phyloP scores from a whole-genome alignment of 2,888 invertebrate species.

The Dryococelus australis region DNA sequence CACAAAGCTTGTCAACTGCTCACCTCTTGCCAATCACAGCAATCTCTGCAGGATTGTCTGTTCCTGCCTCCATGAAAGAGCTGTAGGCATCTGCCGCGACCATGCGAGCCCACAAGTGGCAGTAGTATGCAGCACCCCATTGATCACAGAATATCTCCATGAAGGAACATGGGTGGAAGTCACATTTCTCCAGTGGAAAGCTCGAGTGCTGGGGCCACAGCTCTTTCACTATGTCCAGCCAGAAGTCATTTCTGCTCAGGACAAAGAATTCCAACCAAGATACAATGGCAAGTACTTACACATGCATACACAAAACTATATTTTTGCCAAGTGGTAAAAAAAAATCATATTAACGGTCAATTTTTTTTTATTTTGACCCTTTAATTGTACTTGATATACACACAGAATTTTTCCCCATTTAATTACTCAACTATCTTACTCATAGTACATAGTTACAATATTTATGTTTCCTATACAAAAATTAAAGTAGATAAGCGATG shows the following conservation, averaged over 20 bases:
- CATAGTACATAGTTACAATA: too few species aligned
- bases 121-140: conserved; percentile 86
- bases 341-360: too few species aligned
- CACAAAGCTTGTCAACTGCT: neutral
- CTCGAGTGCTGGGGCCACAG: conserved; percentile 84
- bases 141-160: conserved; percentile 82
- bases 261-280: neutral
- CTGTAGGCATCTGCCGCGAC: conserved; percentile 90
- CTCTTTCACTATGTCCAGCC: conserved; percentile 79
- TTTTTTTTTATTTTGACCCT: too few species aligned
- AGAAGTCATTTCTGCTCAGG: conserved; percentile 70
- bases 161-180: conserved; percentile 87
- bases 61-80: conserved; percentile 76
- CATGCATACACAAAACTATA: too few species aligned
- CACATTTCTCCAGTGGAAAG: conserved; percentile 77
- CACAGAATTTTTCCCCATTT: too few species aligned
- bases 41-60: conserved; percentile 53
- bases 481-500: too few species aligned
- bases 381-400: too few species aligned
- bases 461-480: too few species aligned
- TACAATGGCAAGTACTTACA: too few species aligned
- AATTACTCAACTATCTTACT: too few species aligned
- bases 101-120: conserved; percentile 85
- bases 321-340: too few species aligned
- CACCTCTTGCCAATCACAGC: conserved; percentile 51